Conservation (phyloP, 2,113 vertebrate genomes). For the Mobula birostris region DNA sequence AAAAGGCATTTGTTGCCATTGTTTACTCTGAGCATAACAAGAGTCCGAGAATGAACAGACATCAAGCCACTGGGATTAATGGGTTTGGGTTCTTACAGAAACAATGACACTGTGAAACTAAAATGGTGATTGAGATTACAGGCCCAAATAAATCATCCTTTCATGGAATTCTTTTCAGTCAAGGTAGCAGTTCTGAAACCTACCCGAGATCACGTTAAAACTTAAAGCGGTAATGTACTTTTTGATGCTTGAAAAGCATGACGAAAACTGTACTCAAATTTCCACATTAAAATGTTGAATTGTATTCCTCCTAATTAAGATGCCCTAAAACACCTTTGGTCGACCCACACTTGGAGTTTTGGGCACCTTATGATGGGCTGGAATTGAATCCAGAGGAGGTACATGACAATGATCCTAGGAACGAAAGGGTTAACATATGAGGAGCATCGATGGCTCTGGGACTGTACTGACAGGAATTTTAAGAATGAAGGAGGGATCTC, state of each 20-base stretch:
- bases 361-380: too few relatives aligned
- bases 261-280: background rate
- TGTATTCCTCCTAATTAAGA: background rate
- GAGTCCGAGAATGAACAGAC: slow-evolving; percentile 28
- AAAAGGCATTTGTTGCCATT: slow-evolving; percentile 23
- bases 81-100: slow-evolving; percentile 25
- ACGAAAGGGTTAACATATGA: too few relatives aligned
- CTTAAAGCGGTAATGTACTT: background rate
- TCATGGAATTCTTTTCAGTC: background rate
- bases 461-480: too few relatives aligned
- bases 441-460: too few relatives aligned
- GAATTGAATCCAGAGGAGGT: too few relatives aligned
- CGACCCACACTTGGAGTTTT: too few relatives aligned
- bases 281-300: background rate
- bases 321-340: too few relatives aligned
- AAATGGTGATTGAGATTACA: slow-evolving; percentile 31
- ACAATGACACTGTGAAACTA: slow-evolving; percentile 8
- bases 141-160: background rate
- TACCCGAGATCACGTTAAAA: background rate
- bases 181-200: background rate
- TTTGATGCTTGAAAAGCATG: background rate
- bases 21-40: background rate
- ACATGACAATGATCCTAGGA: too few relatives aligned
- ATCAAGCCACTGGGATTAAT: background rate
- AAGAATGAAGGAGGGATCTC: too few relatives aligned